Evolutionary conservation across 2,797 vertebrate species (phyloP), one percentile per base, ranked within the genome.

Genomic region (Chelon auratus): DNA sequence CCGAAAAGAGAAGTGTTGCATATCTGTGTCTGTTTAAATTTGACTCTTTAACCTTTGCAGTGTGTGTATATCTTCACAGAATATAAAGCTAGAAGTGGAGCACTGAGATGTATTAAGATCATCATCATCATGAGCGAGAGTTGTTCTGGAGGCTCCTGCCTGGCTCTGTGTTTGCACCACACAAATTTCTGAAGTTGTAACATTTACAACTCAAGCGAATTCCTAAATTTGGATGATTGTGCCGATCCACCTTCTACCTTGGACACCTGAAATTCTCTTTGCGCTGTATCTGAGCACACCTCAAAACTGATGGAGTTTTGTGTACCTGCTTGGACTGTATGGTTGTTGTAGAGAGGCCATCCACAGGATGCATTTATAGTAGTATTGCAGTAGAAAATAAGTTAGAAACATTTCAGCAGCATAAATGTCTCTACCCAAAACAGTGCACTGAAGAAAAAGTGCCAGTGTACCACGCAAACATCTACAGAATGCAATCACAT

Each of bases 241-340:
- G n/a, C 50, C 7, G 2, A 33, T 33, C 30, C 30, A 33, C 30
- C 30, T 33, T 33, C 5, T 8, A 7, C 30, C 30, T 33, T 33
- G 7, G 30, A 33, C 30, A 33, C 30, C 50, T 53, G 42, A 77
- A 51, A 63, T 70, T 80, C 76, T 86, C 88, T 89, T 88, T 80
- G 56, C 76, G 42, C 55, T 85, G 84, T 69, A 87, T 89, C 91
- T 89, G 91, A 91, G 64, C 79, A 86, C 83, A 90, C 85, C 79
- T 86, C 66, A 1, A 47, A 71, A 56, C 42, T 42, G 48, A 67
- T 53, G 2, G 24, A 64, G 22, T 60, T 8, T 37, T 37, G 11
- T 80, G 77, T 93, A 93, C 92, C 91, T 99, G 97, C 82, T 97
- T 96, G 48, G 96, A 97, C 75, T 99, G 96, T 62, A 26, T 58